Conservation (phyloP, 2,797 vertebrate genomes). For the Pangasius sanitwongsei region DNA sequence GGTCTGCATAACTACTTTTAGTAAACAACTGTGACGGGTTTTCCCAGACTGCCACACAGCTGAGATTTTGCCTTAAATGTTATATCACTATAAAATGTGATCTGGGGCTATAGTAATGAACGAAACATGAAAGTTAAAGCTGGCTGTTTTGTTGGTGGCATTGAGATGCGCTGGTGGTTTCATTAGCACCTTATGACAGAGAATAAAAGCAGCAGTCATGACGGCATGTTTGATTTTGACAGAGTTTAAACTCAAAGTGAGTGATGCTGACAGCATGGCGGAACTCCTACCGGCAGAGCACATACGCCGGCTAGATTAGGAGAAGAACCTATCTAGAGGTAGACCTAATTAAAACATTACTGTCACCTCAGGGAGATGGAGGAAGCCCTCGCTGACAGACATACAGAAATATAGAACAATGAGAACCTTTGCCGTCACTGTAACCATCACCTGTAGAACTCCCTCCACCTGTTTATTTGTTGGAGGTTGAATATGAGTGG, state of each 20-base stretch:
- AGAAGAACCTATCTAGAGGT: constrained; percentile 62
- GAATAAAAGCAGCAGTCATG: background rate
- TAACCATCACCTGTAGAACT: constrained; percentile 62
- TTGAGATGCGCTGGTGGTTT: constrained; percentile 55
- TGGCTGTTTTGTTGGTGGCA: background rate
- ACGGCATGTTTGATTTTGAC: constrained; percentile 50
- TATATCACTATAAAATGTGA: background rate
- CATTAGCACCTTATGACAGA: constrained; percentile 61
- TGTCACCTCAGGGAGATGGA: constrained; percentile 71
- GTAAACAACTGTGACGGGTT: background rate
- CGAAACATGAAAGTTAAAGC: background rate
- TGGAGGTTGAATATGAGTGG: constrained; percentile 64
- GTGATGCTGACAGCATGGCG: constrained; percentile 64
- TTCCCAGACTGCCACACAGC: background rate
- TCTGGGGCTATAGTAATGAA: background rate
- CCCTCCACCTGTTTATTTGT: constrained; percentile 50
- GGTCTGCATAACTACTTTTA: background rate
- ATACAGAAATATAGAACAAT: constrained; percentile 18
- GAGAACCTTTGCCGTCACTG: constrained; percentile 59
- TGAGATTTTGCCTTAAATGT: background rate
- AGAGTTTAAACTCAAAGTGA: constrained; percentile 65
- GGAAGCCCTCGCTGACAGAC: constrained; percentile 67
- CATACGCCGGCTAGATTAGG: constrained; percentile 53
- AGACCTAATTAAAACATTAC: constrained; percentile 80
- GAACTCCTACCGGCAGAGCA: constrained; percentile 66